Evolutionary conservation across 2,888 invertebrate species (phyloP).

Genomic region (Dione vanillae): DNA sequence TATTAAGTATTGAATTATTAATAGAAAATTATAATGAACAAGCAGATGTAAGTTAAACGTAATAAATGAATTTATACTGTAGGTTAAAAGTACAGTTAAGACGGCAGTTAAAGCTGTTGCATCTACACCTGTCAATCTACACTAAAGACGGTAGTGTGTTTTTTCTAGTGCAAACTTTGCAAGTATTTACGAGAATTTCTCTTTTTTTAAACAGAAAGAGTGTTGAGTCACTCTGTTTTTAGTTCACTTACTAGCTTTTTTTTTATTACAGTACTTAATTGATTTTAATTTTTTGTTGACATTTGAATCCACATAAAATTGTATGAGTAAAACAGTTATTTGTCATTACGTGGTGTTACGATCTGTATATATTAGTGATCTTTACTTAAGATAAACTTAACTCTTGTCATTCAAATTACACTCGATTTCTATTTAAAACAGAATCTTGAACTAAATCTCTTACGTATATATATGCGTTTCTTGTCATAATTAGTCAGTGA

Average conservation of each 20-base stretch:
- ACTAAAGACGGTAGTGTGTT: not conserved
- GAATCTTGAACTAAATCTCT: not conserved
- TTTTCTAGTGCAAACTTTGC: not conserved
- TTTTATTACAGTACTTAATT: too few relatives aligned
- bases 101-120: constrained; percentile 23
- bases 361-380: too few relatives aligned
- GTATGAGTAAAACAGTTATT: too few relatives aligned
- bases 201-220: too few relatives aligned
- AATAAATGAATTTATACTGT: constrained; percentile 13
- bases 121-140: constrained; percentile 30
- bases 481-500: too few relatives aligned
- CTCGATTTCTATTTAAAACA: not conserved
- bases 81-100: constrained; percentile 32
- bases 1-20: not conserved
- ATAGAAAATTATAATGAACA: not conserved
- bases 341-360: too few relatives aligned
- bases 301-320: too few relatives aligned
- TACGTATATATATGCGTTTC: not conserved
- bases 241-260: too few relatives aligned
- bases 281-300: too few relatives aligned
- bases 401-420: not conserved
- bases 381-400: too few relatives aligned
- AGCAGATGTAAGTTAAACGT: constrained; percentile 20
- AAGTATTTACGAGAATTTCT: not conserved
- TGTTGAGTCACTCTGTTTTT: too few relatives aligned